A percentile compares a stretch with the other conserved stretches of the same genome.
phyloP scores from a whole-genome alignment of 1,140 invertebrate species.

The Caenorhabditis latens region DNA sequence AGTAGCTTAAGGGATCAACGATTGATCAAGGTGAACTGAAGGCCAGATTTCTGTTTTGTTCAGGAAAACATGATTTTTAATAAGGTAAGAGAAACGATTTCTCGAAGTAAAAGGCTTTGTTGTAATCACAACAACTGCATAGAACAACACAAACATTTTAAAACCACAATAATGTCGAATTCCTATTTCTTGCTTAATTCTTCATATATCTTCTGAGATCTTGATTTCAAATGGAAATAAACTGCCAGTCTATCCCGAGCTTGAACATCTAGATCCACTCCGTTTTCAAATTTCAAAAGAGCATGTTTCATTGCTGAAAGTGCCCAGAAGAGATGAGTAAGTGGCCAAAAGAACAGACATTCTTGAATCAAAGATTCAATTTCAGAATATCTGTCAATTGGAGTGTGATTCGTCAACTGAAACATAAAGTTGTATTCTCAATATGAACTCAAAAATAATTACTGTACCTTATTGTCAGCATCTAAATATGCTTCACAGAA shows the following conservation, averaged over 20 bases:
- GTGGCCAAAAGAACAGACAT: background rate
- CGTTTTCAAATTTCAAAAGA: slow-evolving; percentile 2
- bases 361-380: background rate
- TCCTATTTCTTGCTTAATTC: background rate
- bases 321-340: slow-evolving; percentile 7
- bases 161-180: background rate
- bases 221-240: slow-evolving; percentile 6
- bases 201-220: background rate
- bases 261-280: slow-evolving; percentile 2
- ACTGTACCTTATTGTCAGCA: slow-evolving; percentile 28
- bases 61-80: no score
- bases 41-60: no score
- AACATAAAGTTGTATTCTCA: background rate
- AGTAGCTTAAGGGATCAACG: no score
- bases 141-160: no score
- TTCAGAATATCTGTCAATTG: background rate
- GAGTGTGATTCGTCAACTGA: background rate
- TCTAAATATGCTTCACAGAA: slow-evolving; percentile 36
- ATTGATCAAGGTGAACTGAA: no score
- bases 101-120: no score
- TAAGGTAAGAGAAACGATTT: no score
- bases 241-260: background rate
- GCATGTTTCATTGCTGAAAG: background rate
- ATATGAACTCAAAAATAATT: no score
- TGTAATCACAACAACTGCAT: no score